phyloP scores from a whole-genome alignment of 2,888 invertebrate species.

The Agriopis leucophaearia region DNA sequence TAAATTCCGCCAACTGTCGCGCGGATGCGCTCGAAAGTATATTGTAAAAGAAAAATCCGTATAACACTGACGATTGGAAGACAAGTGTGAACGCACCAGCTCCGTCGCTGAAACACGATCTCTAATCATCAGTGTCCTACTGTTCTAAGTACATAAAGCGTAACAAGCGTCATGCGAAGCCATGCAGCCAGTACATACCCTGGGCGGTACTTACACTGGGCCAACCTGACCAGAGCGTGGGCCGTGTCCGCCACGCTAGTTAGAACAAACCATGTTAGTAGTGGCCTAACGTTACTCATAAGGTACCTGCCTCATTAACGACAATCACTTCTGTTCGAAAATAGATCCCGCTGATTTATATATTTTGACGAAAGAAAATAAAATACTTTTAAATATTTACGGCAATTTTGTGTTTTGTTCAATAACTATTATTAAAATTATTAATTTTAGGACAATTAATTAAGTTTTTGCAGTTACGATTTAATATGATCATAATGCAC shows the following conservation, averaged over 20 bases:
- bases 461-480: background rate
- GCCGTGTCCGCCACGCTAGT: conserved; percentile 88
- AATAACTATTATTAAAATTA: no score
- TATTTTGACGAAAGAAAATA: background rate
- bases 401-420: no score
- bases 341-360: background rate
- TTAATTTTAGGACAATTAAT: no score
- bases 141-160: conserved; percentile 36
- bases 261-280: conserved; percentile 69
- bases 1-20: background rate
- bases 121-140: background rate
- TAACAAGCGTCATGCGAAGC: conserved; percentile 58
- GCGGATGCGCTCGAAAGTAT: conserved; percentile 13
- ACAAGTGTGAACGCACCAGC: background rate
- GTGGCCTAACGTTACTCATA: conserved; percentile 35
- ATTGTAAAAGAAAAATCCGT: conserved; percentile 7
- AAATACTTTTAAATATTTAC: no score
- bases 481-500: background rate
- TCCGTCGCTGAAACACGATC: background rate
- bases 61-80: conserved; percentile 7
- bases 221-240: conserved; percentile 96
- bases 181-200: conserved; percentile 48
- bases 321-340: conserved; percentile 16
- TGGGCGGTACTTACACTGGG: conserved; percentile 93
- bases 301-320: conserved; percentile 27